A percentile compares a stretch with the other conserved stretches of the same genome.
Evolutionary conservation across 2,113 vertebrate species (phyloP).

Genomic region (Sigmodon hispidus): DNA sequence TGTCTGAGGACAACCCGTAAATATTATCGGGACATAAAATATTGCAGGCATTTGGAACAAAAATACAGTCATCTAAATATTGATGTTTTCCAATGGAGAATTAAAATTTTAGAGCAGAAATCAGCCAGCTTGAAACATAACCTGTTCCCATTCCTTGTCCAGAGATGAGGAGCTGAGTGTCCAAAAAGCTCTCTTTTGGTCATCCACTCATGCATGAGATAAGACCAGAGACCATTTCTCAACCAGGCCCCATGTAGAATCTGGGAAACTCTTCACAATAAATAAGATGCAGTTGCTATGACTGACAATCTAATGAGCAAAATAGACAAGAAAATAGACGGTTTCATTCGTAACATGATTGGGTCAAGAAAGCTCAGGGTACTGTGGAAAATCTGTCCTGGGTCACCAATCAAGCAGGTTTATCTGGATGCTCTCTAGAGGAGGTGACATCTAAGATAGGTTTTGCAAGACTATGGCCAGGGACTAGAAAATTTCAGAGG

Average conservation of each 20-base stretch:
- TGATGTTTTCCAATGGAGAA: constrained; percentile 62
- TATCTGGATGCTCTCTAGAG: background rate
- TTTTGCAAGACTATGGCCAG: background rate
- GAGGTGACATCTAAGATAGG: background rate
- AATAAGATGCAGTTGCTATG: rapidly evolving
- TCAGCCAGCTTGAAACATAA: background rate
- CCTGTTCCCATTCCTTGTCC: background rate
- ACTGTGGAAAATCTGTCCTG: background rate
- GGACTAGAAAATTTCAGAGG: background rate
- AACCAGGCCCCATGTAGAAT: rapidly evolving
- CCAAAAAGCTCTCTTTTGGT: rapidly evolving
- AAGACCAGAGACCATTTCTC: background rate
- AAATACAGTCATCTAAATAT: constrained; percentile 71
- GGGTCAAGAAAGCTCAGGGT: background rate
- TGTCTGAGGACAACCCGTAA: constrained; percentile 68
- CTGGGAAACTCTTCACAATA: background rate
- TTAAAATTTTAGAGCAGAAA: background rate
- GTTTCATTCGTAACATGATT: background rate
- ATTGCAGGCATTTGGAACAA: constrained; percentile 62
- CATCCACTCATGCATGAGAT: background rate
- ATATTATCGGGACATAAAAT: constrained; percentile 74
- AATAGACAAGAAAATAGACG: rapidly evolving
- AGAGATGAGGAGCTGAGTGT: rapidly evolving
- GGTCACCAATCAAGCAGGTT: background rate
- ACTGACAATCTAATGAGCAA: background rate